These are phyloP conservation scores for Imbricaverruca yamaguchii DNA, from an alignment of 2,888 invertebrate species.

Conservation along the genomic window DNA sequence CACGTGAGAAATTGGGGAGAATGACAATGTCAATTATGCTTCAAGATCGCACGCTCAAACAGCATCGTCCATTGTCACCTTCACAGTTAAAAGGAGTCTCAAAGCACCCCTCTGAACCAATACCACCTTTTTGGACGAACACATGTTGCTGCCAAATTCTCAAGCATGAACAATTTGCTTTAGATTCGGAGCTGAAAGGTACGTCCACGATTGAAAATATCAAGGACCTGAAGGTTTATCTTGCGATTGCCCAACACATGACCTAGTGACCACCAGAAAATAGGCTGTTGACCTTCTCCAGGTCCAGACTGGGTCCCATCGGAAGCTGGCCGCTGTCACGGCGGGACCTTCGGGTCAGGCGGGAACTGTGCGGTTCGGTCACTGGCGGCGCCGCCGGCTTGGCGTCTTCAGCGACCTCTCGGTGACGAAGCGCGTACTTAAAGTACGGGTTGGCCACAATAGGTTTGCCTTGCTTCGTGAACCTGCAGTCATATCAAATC, in stretches of 20 bases:
- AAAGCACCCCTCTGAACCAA: too few relatives aligned
- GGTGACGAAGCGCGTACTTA: neutral
- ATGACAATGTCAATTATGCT: too few relatives aligned
- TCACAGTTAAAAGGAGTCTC: too few relatives aligned
- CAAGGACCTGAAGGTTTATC: too few relatives aligned
- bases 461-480: constrained; percentile 9
- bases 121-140: too few relatives aligned
- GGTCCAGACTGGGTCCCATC: neutral
- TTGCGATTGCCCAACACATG: neutral
- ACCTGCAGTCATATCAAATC: neutral
- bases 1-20: too few relatives aligned
- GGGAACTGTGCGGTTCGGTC: neutral
- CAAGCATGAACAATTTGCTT: too few relatives aligned
- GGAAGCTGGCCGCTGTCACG: neutral
- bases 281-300: neutral
- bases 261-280: neutral
- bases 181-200: too few relatives aligned
- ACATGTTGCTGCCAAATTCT: too few relatives aligned
- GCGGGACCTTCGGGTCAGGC: neutral
- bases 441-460: constrained; percentile 1
- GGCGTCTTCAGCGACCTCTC: neutral
- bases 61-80: too few relatives aligned
- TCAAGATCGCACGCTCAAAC: too few relatives aligned
- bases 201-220: too few relatives aligned
- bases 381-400: neutral